Base-by-base conservation (phyloP, 2,888 invertebrate species). In the Diplazon laetatorius region DNA sequence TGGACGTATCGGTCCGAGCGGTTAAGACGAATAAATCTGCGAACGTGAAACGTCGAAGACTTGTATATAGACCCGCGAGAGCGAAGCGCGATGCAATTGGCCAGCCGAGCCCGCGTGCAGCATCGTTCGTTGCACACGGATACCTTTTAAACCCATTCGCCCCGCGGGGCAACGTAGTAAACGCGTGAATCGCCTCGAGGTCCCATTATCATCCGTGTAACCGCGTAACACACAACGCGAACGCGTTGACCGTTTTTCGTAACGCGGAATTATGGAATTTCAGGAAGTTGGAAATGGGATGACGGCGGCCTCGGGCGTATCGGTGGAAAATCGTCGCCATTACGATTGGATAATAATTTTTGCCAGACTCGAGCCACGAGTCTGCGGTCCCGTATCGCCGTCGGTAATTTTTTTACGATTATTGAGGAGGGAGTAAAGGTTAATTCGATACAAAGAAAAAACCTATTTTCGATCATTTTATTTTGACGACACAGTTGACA, bases 71-170 rank as follows among this genome's bases (percentile, higher is more conserved):
- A 85, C 75, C 78, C 80, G 74, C 76, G 78, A 75, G 81, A 66
- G 76, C 76, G n/a, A 78, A 81, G 80, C 79, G 81, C 79, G 77
- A 73, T 82, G 85, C 87, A 89, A 89, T 89, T 87, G 89, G 88
- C 83, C 83, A 78, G 48, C 20, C 14, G n/a, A 42, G 50, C 55
- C 37, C 63, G 50, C 20, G 80, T 82, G 73, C 77, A 78, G 84
- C 82, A 85, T 82, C 83, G 83, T n/a, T n/a, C n/a, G n/a, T n/a
- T n/a, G n/a, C n/a, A 82, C 83, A 85, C 66, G 82, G 82, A 83
- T 86, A 87, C 88, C n/a, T 88, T 89, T 87, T 87, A 87, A 86
- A 88, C 85, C 87, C 86, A 86, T 87, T 88, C 88, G 86, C 86
- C 86, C n/a, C n/a, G n/a, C 82, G 77, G 60, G 84, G 85, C 87